Evolutionary conservation across 2,113 vertebrate genomes (phyloP).

Genomic region (Barbus barbus): DNA sequence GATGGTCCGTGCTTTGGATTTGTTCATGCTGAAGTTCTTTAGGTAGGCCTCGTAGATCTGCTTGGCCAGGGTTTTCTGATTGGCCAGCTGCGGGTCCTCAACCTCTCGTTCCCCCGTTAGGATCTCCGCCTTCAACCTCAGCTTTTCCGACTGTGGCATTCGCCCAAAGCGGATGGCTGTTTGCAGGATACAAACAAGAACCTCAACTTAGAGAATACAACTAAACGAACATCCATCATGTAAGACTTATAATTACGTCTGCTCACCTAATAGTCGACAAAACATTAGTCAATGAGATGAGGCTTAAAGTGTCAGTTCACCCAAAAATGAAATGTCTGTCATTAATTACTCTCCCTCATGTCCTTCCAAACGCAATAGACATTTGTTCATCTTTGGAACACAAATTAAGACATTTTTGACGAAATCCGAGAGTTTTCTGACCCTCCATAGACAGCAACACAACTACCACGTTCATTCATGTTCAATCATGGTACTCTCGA

Average conservation of each 20-base stretch:
- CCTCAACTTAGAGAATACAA: not conserved
- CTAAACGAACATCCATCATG: not conserved
- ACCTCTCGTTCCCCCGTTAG: constrained; percentile 83
- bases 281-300: too few relatives aligned
- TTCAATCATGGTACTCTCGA: too few relatives aligned
- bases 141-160: constrained; percentile 97
- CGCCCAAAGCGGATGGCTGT: constrained; percentile 96
- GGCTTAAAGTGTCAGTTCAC: too few relatives aligned
- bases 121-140: constrained; percentile 94
- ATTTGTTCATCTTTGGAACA: too few relatives aligned
- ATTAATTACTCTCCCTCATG: too few relatives aligned
- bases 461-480: too few relatives aligned
- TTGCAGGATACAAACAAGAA: constrained; percentile 15
- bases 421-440: too few relatives aligned
- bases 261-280: too few relatives aligned
- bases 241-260: not conserved
- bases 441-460: too few relatives aligned
- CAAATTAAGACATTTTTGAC: too few relatives aligned
- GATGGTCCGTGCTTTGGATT: constrained; percentile 92
- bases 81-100: constrained; percentile 82
- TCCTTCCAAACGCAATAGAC: too few relatives aligned
- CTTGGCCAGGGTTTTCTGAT: constrained; percentile 91
- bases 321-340: too few relatives aligned
- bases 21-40: constrained; percentile 99
- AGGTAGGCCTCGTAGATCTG: constrained; percentile 95